Percentiles rank a stretch among this genome's conserved stretches.
phyloP scores from a whole-genome alignment of 2,797 vertebrate species.

The Oophaga sylvatica region DNA sequence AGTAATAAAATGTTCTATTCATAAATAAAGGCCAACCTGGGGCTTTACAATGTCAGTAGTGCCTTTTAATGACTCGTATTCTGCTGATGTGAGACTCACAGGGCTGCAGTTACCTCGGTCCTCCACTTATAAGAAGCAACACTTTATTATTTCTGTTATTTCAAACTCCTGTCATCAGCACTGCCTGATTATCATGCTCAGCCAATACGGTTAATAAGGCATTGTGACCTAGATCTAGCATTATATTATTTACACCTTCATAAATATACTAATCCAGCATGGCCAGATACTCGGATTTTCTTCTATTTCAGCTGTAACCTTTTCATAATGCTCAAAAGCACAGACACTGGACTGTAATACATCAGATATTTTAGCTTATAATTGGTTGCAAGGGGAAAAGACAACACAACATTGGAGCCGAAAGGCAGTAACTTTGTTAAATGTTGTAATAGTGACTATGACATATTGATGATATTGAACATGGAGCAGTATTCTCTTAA shows the following conservation, averaged over 20 bases:
- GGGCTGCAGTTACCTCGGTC: slow-evolving; percentile 7
- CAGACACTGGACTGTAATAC: background rate
- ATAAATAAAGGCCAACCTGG: background rate
- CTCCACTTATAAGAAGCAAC: background rate
- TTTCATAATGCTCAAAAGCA: slow-evolving; percentile 25
- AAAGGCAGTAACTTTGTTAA: slow-evolving; percentile 30
- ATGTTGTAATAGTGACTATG: slow-evolving; percentile 44
- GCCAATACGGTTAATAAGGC: background rate
- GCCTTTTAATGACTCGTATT: background rate
- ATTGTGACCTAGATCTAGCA: slow-evolving; percentile 17
- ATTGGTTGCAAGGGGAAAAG: slow-evolving; percentile 40
- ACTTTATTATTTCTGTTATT: background rate
- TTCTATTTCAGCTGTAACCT: slow-evolving; percentile 11
- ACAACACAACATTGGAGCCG: slow-evolving; percentile 31
- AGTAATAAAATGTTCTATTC: background rate
- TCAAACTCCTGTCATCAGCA: background rate
- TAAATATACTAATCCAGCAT: background rate
- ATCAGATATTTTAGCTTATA: slow-evolving; percentile 7
- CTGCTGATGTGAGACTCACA: background rate
- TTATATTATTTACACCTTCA: background rate
- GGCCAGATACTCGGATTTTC: background rate
- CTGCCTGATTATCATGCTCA: background rate
- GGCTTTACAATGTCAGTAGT: background rate
- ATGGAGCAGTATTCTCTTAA: slow-evolving; percentile 37
- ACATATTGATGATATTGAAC: slow-evolving; percentile 43